A percentile compares a stretch with the other conserved stretches of the same genome.
These are phyloP conservation scores for Theristicus caerulescens DNA, from an alignment of 2,113 vertebrate species.

Conservation along the genomic window DNA sequence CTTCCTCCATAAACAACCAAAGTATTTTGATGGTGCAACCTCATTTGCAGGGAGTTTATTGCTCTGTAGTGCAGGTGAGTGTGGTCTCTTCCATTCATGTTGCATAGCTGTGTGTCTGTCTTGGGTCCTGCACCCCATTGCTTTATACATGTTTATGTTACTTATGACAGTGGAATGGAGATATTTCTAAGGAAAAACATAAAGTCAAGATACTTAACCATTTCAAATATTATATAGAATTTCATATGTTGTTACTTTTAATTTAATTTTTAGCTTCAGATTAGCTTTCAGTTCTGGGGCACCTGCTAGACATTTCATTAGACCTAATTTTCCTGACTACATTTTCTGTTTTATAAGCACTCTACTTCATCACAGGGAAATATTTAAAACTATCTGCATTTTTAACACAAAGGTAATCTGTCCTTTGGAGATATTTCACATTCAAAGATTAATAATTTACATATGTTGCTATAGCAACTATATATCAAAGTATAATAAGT, in stretches of 20 bases:
- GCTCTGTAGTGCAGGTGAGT: neutral
- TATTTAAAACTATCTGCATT: constrained; percentile 53
- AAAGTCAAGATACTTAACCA: neutral
- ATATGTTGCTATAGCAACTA: constrained; percentile 61
- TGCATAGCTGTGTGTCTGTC: neutral
- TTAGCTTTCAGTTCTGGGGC: neutral
- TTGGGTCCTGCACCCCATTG: neutral
- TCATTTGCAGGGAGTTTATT: neutral
- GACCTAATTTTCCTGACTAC: neutral
- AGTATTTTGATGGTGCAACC: neutral
- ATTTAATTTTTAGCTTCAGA: neutral
- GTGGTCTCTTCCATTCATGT: neutral
- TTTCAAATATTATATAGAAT: neutral
- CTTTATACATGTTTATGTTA: neutral
- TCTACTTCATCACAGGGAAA: constrained; percentile 42
- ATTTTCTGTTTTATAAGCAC: constrained; percentile 4
- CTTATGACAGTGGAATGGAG: neutral
- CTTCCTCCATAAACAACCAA: neutral
- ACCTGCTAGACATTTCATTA: neutral
- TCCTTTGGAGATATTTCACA: constrained; percentile 58
- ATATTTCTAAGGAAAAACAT: neutral
- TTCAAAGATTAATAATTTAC: constrained; percentile 65
- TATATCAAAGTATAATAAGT: constrained; percentile 61
- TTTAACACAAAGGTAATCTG: constrained; percentile 61
- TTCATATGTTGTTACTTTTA: neutral